A percentile compares a stretch with the other conserved stretches of the same genome.
phyloP scores from a whole-genome alignment of 2,797 vertebrate species.

The Setipinna tenuifilis region DNA sequence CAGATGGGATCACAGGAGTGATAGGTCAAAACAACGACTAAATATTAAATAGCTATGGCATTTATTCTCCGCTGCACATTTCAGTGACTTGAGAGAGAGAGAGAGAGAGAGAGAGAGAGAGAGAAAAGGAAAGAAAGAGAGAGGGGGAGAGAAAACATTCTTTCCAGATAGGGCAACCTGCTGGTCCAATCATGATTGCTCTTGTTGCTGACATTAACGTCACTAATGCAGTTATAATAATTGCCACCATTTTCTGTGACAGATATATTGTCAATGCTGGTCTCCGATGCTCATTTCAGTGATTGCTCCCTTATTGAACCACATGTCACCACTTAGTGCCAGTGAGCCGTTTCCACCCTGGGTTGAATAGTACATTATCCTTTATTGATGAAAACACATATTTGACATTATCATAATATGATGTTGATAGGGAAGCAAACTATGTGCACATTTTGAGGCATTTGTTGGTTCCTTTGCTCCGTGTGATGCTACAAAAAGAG shows the following conservation, averaged over 20 bases:
- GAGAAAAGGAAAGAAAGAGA: not conserved
- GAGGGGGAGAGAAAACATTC: not conserved
- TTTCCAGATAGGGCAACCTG: not conserved
- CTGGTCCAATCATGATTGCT: constrained; percentile 8
- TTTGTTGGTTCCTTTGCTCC: not conserved
- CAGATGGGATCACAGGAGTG: no score
- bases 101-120: not conserved
- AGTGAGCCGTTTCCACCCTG: not conserved
- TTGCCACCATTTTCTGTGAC: not conserved
- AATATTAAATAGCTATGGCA: not conserved
- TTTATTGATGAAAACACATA: not conserved
- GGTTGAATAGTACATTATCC: not conserved
- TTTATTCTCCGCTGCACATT: not conserved
- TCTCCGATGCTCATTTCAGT: not conserved
- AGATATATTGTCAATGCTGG: not conserved
- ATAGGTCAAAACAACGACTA: not conserved
- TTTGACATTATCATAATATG: not conserved
- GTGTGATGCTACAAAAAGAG: not conserved
- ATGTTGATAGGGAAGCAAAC: not conserved
- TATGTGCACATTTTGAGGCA: not conserved
- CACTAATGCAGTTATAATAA: constrained; percentile 2
- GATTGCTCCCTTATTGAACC: not conserved
- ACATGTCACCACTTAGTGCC: not conserved
- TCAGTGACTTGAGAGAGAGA: not conserved
- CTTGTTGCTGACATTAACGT: not conserved